Conservation (phyloP, 2,113 vertebrate genomes). For the Cebus imitator region DNA sequence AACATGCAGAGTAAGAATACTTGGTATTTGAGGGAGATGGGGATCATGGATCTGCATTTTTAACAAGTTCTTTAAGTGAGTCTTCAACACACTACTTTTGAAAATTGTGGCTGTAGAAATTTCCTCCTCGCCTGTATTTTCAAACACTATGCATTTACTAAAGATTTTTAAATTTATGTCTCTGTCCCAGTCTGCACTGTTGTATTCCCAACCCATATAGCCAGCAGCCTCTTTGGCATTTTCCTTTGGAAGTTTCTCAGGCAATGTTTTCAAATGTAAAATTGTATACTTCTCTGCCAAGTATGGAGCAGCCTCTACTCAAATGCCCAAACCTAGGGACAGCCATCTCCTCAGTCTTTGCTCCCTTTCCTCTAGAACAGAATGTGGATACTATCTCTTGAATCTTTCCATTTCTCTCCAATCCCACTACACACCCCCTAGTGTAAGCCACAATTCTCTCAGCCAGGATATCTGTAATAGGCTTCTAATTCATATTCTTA, state of each 20-base stretch:
- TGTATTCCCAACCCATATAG: not conserved
- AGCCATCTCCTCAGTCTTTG: not conserved
- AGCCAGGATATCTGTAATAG: not conserved
- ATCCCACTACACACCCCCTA: too few species aligned
- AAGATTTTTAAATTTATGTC: not conserved
- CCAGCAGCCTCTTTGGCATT: not conserved
- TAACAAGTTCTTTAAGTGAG: not conserved
- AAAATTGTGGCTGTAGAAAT: not conserved
- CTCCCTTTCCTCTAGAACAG: not conserved
- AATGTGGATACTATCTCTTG: not conserved
- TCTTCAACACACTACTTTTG: not conserved
- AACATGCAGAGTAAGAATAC: not conserved
- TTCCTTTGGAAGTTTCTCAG: not conserved
- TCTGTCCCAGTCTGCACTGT: not conserved
- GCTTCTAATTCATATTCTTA: not conserved
- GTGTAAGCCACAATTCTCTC: not conserved
- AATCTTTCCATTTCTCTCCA: not conserved
- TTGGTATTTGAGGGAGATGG: not conserved
- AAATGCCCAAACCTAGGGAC: not conserved
- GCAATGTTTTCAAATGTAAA: not conserved
- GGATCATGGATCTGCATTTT: not conserved
- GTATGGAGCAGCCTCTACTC: not conserved
- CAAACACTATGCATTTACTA: not conserved
- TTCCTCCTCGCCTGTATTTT: not conserved
- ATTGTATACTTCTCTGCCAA: not conserved